Evolutionary conservation across 1,140 invertebrate genomes (phyloP), one percentile per base, ranked within the genome.

Genomic region (Drosophila navojoa): DNA sequence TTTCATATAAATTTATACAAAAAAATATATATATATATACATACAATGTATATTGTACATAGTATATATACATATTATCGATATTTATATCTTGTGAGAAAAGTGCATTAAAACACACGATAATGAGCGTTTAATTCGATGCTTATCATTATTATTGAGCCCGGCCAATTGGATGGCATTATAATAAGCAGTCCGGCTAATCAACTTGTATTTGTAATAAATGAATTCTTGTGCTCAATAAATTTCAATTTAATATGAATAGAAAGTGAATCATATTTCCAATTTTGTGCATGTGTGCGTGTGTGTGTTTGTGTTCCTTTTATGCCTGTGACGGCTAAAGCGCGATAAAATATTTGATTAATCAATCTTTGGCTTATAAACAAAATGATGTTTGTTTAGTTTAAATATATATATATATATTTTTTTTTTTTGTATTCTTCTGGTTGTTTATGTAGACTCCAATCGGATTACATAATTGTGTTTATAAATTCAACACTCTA

Each of bases 111-210:
- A 70, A 63, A 13, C 25, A 15, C 29, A 54, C 47, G 47, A 63
- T 64, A 71, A 64, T 64, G 68, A 49, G 59, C 47, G 29, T 63
- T 71, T 71, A 64, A 71, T 71, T 63, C 22, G 35, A 71, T 55
- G 47, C 57, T 63, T 55, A 66, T 52, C 62, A 49, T 45, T 29
- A n/a, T 55, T 35, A 38, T 38, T 38, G 35, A 38, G 35, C 35
- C 9, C 32, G 32, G 32, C 9, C 32, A 32, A 9, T 32, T 32
- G 5, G 6, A 32, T 11, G 35, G 35, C 11, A 38, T 38, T 38
- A 38, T 25, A 29, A 32, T 15, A 32, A 32, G 32, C 11, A 11
- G 19, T 16, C 2, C 13, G 27, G 29, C 52, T 19, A 32, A 54
- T 54, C 7, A 22, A 19, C 15, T 38, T 38, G 32, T 7, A 7